Conservation (phyloP, 2,113 vertebrate species). For the Nannospalax galili region DNA sequence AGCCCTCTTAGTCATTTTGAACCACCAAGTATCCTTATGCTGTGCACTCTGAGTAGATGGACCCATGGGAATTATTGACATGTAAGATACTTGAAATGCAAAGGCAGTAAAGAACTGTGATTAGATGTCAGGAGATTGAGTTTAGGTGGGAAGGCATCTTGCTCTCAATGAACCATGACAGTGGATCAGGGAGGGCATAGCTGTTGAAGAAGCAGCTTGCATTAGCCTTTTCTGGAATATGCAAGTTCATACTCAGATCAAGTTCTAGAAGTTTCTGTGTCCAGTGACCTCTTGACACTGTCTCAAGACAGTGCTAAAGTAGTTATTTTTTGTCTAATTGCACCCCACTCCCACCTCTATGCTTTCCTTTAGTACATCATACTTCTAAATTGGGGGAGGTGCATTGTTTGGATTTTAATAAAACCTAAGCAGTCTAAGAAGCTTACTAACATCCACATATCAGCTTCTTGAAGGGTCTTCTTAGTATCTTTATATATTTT, state of each 20-base stretch:
- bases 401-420: conserved; percentile 28
- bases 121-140: neutral
- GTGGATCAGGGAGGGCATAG: fast-evolving
- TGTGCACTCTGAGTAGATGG: neutral
- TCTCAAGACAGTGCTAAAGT: too few species aligned
- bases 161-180: neutral
- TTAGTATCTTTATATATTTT: neutral
- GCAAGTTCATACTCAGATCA: neutral
- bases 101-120: neutral
- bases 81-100: neutral
- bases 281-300: neutral
- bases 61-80: neutral
- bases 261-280: neutral
- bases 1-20: conserved; percentile 64
- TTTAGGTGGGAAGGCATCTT: neutral
- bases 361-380: neutral
- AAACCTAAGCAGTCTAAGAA: neutral
- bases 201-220: neutral
- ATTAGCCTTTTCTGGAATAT: neutral
- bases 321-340: neutral
- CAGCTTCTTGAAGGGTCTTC: conserved; percentile 7
- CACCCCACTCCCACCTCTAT: neutral
- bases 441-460: neutral
- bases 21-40: neutral
- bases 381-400: neutral